Base-by-base conservation (phyloP, 1,140 invertebrate species). In the Lamellibrachia luymesi region DNA sequence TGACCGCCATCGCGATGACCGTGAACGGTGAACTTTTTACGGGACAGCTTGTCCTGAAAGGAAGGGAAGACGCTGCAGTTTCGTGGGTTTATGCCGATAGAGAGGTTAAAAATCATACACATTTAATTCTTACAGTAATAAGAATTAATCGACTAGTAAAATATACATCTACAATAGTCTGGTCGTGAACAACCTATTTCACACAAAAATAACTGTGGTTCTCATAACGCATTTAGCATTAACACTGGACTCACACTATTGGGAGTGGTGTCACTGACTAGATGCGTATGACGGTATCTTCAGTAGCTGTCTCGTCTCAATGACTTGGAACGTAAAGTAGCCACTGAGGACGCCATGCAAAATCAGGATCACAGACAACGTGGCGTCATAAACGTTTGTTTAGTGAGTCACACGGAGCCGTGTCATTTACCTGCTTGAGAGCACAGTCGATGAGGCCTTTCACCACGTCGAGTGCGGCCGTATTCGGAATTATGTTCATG, bases 371-470 rank as follows among this genome's bases (percentile, higher is more conserved):
- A 80, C 13, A 80, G 25, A 80, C 2, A 80, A 80, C 13, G 64
- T 22, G 64, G 2, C 25, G 13, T 80, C 64, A 22, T 6, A 6
- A 80, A 80, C 64, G 17, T 80, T 80, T 38, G 38, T 38, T 90
- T 90, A 90, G 17, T 1, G 17, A 22, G 27, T 22, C 27, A 90
- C 17, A 90, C 89, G 17, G 91, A 17, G 49, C 17, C 49, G 49
- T 49, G 17, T 27, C 80, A 5, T 50, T 10, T 91, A 93, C 93
- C 91, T 93, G 50, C 0, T 90, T 13, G 22, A 95, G 92, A 4
- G 94, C 95, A 92, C 94, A 95, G 80, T 94, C 27, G n/a, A 95
- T 95, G 38, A 95, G 92, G 49, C 92, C 92, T 91, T 94, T 93
- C 7, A 95, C 93, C 4, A 94, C 93, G 49, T 94, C 50, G 10